These are phyloP conservation scores for Perognathus longimembris DNA, from an alignment of 2,113 vertebrate genomes.

Conservation along the genomic window DNA sequence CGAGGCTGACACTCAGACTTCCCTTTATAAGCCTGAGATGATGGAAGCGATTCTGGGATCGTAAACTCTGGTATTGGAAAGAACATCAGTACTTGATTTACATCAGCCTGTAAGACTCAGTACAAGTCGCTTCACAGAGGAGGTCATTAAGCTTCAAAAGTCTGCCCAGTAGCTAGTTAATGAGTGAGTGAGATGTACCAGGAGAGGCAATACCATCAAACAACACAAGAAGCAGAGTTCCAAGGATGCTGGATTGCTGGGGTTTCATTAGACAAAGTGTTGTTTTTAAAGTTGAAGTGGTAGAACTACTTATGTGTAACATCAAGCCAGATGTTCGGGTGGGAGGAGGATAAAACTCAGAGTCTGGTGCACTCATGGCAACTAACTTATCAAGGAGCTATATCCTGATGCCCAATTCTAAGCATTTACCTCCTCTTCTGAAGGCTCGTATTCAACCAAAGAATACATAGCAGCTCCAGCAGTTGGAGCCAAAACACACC, in stretches of 20 bases:
- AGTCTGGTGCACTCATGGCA: not conserved
- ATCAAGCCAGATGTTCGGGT: not conserved
- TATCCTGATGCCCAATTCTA: not conserved
- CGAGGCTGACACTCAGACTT: not conserved
- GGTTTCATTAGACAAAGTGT: not conserved
- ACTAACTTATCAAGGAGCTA: not conserved
- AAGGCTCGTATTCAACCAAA: slow-evolving; percentile 30
- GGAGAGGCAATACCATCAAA: not conserved
- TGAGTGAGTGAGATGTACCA: not conserved
- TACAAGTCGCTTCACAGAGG: not conserved
- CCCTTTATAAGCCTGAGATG: not conserved
- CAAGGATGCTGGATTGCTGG: not conserved
- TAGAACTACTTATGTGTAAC: not conserved
- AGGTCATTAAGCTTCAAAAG: not conserved
- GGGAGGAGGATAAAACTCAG: not conserved
- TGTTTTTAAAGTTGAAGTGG: not conserved
- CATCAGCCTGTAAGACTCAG: not conserved
- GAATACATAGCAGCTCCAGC: not conserved
- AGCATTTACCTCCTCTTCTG: slow-evolving; percentile 26
- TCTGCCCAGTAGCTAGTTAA: not conserved
- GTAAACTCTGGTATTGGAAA: not conserved
- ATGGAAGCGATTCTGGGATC: not conserved
- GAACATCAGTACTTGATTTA: not conserved
- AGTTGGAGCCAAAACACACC: not conserved
- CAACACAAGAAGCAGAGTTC: not conserved